Percentiles rank a stretch among this genome's conserved stretches.
phyloP scores from a whole-genome alignment of 2,797 vertebrate species.

The Momotus momota region DNA sequence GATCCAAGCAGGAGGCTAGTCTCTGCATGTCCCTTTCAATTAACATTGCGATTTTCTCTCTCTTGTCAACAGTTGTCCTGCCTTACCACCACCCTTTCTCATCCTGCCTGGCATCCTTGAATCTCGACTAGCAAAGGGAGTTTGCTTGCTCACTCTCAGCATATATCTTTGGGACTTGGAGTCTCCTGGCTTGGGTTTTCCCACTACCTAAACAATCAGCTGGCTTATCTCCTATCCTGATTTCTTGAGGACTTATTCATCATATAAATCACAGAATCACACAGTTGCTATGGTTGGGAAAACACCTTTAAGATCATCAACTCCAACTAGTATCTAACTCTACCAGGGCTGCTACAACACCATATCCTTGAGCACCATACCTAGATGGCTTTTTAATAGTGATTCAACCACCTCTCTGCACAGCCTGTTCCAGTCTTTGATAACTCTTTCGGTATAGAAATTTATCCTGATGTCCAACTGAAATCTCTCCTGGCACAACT shows the following conservation, averaged over 20 bases:
- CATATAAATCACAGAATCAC: neutral
- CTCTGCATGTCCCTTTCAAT: neutral
- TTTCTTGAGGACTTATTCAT: neutral
- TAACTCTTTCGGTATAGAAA: too few relatives aligned
- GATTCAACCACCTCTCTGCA: too few relatives aligned
- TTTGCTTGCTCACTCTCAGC: neutral
- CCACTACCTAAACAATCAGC: neutral
- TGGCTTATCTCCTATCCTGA: neutral
- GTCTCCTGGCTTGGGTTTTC: neutral
- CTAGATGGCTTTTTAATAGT: too few relatives aligned
- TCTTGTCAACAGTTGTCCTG: neutral
- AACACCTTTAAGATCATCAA: too few relatives aligned
- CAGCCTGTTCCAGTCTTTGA: too few relatives aligned
- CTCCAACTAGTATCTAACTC: too few relatives aligned
- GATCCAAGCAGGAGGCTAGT: neutral
- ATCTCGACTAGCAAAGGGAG: neutral
- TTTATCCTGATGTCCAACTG: too few relatives aligned
- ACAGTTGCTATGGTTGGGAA: too few relatives aligned
- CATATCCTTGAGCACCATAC: too few relatives aligned
- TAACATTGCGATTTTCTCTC: neutral
- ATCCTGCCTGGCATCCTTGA: neutral
- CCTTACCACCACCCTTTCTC: neutral
- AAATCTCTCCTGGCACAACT: too few relatives aligned
- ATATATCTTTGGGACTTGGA: neutral
- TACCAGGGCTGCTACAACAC: too few relatives aligned